These are phyloP conservation scores for Mustelus asterias DNA, from an alignment of 2,113 vertebrate genomes.

Conservation along the genomic window DNA sequence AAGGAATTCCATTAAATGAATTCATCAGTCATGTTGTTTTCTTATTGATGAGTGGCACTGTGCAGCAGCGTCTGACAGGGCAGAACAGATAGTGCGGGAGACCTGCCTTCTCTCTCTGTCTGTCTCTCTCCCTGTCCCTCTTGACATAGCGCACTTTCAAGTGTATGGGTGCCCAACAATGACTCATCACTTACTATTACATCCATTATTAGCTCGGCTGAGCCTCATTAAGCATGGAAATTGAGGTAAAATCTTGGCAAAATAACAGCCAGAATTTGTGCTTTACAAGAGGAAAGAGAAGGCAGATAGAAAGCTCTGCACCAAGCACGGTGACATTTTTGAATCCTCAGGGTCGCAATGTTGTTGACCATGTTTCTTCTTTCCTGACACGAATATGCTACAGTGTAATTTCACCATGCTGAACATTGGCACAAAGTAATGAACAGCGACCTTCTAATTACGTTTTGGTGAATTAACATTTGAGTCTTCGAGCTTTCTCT, in stretches of 20 bases:
- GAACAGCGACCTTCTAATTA: not conserved
- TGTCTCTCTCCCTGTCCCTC: not conserved
- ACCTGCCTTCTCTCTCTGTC: slow-evolving; percentile 48
- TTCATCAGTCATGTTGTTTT: slow-evolving; percentile 72
- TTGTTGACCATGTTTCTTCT: slow-evolving; percentile 58
- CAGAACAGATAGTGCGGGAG: slow-evolving; percentile 69
- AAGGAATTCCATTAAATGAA: slow-evolving; percentile 78
- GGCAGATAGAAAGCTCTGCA: slow-evolving; percentile 54
- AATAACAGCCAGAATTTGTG: slow-evolving; percentile 46
- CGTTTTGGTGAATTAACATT: slow-evolving; percentile 1
- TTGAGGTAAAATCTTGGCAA: slow-evolving; percentile 57
- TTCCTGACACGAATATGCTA: slow-evolving; percentile 44
- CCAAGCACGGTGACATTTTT: slow-evolving; percentile 53
- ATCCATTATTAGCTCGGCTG: slow-evolving; percentile 78
- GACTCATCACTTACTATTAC: slow-evolving; percentile 74
- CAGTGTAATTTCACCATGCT: slow-evolving; percentile 31
- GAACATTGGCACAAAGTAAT: not conserved
- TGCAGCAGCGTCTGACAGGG: slow-evolving; percentile 67
- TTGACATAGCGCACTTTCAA: slow-evolving; percentile 48
- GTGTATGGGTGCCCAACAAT: slow-evolving; percentile 57
- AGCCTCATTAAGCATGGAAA: slow-evolving; percentile 75
- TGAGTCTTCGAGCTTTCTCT: not conserved
- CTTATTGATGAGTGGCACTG: slow-evolving; percentile 76
- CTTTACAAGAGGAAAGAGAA: slow-evolving; percentile 43
- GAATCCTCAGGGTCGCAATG: slow-evolving; percentile 50